These are phyloP conservation scores for Tachina lurida DNA, from an alignment of 2,888 invertebrate genomes.

Conservation along the genomic window DNA sequence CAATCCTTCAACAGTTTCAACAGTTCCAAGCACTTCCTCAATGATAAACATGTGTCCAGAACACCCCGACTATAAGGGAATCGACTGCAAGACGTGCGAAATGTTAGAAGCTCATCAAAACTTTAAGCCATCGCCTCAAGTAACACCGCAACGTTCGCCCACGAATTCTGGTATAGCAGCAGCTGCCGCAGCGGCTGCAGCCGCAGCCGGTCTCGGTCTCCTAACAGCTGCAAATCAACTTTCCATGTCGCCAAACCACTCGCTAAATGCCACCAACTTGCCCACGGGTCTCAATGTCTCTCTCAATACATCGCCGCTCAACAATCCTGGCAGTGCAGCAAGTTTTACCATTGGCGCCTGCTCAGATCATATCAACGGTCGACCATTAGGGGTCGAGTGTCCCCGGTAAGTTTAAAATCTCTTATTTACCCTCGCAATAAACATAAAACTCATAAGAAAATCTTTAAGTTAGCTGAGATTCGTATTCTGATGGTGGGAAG, in stretches of 20 bases:
- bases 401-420: conserved; percentile 83
- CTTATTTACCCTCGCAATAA: not conserved
- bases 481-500: too few species aligned
- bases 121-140: conserved; percentile 62
- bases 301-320: conserved; percentile 46
- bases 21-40: conserved; percentile 34
- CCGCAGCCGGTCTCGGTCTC: conserved; percentile 69
- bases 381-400: conserved; percentile 96
- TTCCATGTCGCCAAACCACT: conserved; percentile 52
- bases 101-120: conserved; percentile 77
- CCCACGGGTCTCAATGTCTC: conserved; percentile 31
- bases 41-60: conserved; percentile 77
- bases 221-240: conserved; percentile 49
- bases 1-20: conserved; percentile 70
- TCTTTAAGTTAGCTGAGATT: too few species aligned
- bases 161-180: conserved; percentile 63
- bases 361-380: conserved; percentile 96
- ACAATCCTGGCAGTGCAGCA: conserved; percentile 67
- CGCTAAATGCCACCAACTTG: conserved; percentile 47
- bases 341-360: conserved; percentile 94
- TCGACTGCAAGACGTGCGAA: conserved; percentile 82
- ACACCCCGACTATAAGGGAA: conserved; percentile 80
- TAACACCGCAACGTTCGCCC: conserved; percentile 71
- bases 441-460: too few species aligned
- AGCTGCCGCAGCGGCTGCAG: conserved; percentile 69